A percentile compares a stretch with the other conserved stretches of the same genome.
phyloP scores from a whole-genome alignment of 2,797 vertebrate species.

The Fistularia tabacaria region DNA sequence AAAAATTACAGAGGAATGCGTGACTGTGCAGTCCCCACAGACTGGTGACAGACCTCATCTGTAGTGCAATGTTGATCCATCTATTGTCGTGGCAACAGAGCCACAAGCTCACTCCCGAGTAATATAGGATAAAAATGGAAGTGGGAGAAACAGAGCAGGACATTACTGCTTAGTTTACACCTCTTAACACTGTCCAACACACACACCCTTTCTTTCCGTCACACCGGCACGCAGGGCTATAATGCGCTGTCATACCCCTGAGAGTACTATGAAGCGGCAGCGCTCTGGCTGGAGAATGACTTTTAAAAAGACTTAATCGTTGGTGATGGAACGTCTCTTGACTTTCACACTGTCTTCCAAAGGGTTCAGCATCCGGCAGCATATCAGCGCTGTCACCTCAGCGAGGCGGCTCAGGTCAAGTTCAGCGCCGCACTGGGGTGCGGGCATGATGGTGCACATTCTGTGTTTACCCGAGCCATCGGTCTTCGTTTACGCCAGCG shows the following conservation, averaged over 20 bases:
- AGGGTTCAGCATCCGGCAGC: conserved; percentile 32
- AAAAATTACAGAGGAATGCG: conserved; percentile 18
- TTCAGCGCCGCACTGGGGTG: conserved; percentile 5
- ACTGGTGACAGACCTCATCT: too few relatives aligned
- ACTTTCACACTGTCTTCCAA: conserved; percentile 40
- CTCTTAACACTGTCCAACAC: conserved; percentile 32
- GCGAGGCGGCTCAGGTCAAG: too few relatives aligned
- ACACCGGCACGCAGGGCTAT: conserved; percentile 4
- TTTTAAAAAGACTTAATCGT: conserved; percentile 14
- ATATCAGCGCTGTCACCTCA: conserved; percentile 27
- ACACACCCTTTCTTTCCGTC: conserved; percentile 4
- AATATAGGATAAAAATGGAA: conserved; percentile 49
- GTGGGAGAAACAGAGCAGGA: conserved; percentile 51
- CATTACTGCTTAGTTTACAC: conserved; percentile 66
- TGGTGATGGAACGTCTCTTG: conserved; percentile 28
- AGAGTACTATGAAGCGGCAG: conserved; percentile 8
- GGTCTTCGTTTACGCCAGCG: background rate
- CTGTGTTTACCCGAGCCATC: conserved; percentile 4
- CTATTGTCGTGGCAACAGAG: conserved; percentile 54
- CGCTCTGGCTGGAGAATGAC: conserved; percentile 22
- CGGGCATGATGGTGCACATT: background rate
- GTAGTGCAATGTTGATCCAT: conserved; percentile 66
- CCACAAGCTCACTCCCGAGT: conserved; percentile 49
- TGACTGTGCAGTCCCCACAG: conserved; percentile 37
- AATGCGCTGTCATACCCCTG: conserved; percentile 35